These are phyloP conservation scores for Epizoanthus stellaris DNA, from an alignment of 92 coral and sea anemone genomes.

Conservation along the genomic window DNA sequence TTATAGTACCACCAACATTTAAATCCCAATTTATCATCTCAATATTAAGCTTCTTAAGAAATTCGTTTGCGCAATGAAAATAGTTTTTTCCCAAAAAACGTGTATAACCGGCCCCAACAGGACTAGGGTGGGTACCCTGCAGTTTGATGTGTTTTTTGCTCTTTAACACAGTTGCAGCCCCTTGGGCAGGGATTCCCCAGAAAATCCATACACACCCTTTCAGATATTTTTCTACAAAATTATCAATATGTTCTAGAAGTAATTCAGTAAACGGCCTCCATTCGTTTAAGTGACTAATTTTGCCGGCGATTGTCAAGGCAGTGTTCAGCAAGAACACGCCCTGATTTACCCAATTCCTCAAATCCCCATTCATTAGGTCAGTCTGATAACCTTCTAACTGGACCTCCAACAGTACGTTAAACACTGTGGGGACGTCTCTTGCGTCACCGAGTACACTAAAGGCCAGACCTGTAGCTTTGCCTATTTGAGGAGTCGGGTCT, in stretches of 20 bases:
- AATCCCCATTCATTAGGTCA: slow-evolving; percentile 25
- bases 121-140: slow-evolving; percentile 18
- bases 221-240: not conserved
- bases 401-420: slow-evolving; percentile 35
- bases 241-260: not conserved
- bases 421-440: slow-evolving; percentile 21
- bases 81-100: slow-evolving; percentile 19
- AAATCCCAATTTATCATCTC: not conserved
- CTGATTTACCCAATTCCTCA: slow-evolving; percentile 6
- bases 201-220: slow-evolving; percentile 10
- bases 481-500: slow-evolving; percentile 41
- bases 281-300: not conserved
- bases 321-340: slow-evolving; percentile 39
- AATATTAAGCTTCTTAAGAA: not conserved
- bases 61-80: slow-evolving; percentile 26
- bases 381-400: not conserved
- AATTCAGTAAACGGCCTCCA: not conserved
- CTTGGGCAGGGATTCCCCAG: slow-evolving; percentile 21
- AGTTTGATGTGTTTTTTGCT: not conserved
- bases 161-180: not conserved
- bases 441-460: slow-evolving; percentile 29
- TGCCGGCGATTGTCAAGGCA: slow-evolving; percentile 17
- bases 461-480: slow-evolving; percentile 37
- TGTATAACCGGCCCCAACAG: not conserved
- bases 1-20: not conserved